phyloP scores from a whole-genome alignment of 2,888 invertebrate species.

The Reticulitermes lucifugus region DNA sequence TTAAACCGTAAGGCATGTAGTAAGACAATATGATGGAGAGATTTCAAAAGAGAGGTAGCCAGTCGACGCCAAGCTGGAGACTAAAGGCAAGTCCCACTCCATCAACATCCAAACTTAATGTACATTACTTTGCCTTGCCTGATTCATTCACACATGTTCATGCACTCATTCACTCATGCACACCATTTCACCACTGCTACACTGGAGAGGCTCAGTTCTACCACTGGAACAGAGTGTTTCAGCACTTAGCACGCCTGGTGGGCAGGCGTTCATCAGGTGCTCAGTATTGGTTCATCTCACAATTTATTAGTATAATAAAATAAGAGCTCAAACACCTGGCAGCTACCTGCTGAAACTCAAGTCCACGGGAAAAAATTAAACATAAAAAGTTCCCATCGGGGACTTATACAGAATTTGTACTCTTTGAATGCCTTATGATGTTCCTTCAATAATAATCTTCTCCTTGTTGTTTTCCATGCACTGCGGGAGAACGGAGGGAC shows the following conservation, averaged over 20 bases:
- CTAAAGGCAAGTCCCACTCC: slow-evolving; percentile 11
- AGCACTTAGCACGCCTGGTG: slow-evolving; percentile 41
- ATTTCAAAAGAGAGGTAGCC: not conserved
- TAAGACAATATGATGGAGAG: not conserved
- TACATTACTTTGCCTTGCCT: not conserved
- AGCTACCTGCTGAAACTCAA: slow-evolving; percentile 51
- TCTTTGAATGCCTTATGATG: slow-evolving; percentile 67
- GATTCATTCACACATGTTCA: slow-evolving; percentile 27
- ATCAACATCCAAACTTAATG: slow-evolving; percentile 8
- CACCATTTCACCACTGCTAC: slow-evolving; percentile 45
- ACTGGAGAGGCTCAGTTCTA: slow-evolving; percentile 52
- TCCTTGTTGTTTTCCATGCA: slow-evolving; percentile 15
- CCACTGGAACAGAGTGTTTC: slow-evolving; percentile 50
- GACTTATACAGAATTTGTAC: slow-evolving; percentile 82
- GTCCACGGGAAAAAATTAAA: slow-evolving; percentile 52
- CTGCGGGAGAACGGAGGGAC: slow-evolving; percentile 47
- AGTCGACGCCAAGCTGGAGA: slow-evolving; percentile 1
- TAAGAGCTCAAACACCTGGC: slow-evolving; percentile 31
- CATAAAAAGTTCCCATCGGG: slow-evolving; percentile 58
- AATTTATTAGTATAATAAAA: slow-evolving; percentile 23
- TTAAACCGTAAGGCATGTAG: slow-evolving; percentile 7
- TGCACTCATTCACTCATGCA: slow-evolving; percentile 32
- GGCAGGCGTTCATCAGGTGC: slow-evolving; percentile 14
- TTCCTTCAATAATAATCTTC: slow-evolving; percentile 54
- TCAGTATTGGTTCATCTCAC: not conserved